Evolutionary conservation across 2,797 vertebrate species (phyloP), one percentile per base, ranked within the genome.

Genomic region (Naso thynnoides): DNA sequence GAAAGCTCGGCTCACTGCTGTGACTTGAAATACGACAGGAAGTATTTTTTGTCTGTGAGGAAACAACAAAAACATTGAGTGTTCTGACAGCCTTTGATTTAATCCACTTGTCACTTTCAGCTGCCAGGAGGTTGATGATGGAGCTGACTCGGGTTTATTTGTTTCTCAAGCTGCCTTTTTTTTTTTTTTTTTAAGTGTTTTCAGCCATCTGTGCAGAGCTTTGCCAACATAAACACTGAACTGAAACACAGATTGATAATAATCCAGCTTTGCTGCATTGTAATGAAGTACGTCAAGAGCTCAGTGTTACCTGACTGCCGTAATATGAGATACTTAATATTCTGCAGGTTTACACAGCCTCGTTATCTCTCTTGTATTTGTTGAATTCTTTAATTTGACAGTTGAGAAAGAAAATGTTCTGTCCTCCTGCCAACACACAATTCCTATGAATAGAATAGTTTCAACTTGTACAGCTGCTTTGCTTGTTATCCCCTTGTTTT

Each of bases 81-180:
- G 70, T 48, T 58, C 39, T 36, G 48, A 44, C 42, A 27, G 23
- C 18, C 29, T 71, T 76, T 68, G 53, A 36, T 72, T 67, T 42
- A 24, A 69, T 74, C 79, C 23, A 29, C 19, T 49, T 64, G 8
- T 70, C 67, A 63, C 66, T 29, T 57, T 13, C 26, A 1, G 38
- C 38, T 23, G 39, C 55, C 49, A 15, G 1, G 5, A 68, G 24
- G 60, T 73, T 10, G 5, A 13, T 24, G 39, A 53, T 42, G 70
- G 6, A 18, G 27, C 44, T 11, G 69, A 65, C 47, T 68, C 19
- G 0, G 31, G 36, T 57, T 73, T 13, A 52, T 62, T 59, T 70
- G 50, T 48, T 52, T 66, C 57, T 48, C 10, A 1, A 26, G 21
- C 63, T 55, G 45, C 36, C 60, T 66, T 60, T 77, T 47, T 64